Conservation (phyloP, 2,797 vertebrate species). For the Paramormyrops hopkinsi region DNA sequence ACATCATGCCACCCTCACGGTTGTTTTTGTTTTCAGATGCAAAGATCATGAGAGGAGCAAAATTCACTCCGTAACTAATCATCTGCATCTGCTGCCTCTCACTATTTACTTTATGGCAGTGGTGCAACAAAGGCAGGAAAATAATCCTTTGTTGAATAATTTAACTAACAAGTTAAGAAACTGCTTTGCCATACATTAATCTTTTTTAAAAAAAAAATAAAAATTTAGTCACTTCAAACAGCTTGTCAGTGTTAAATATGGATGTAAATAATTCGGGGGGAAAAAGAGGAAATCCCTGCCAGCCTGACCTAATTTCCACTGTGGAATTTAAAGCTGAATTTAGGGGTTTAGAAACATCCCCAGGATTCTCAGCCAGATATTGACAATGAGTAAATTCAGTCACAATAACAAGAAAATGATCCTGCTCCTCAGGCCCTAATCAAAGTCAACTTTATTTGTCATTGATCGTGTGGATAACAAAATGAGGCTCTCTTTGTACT, state of each 20-base stretch:
- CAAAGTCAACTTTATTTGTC: neutral
- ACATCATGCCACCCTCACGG: neutral
- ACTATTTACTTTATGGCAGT: neutral
- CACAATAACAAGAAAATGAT: neutral
- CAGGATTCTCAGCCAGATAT: neutral
- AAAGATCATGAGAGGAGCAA: constrained; percentile 2
- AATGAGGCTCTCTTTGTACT: neutral
- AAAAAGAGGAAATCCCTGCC: neutral
- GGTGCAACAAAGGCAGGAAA: constrained; percentile 8
- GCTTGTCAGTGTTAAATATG: neutral
- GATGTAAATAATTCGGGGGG: constrained; percentile 9
- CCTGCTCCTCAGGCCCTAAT: neutral
- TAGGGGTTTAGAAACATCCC: neutral
- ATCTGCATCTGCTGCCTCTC: neutral
- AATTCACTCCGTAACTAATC: neutral
- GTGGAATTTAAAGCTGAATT: neutral
- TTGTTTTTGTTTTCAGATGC: neutral
- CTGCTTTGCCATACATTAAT: constrained; percentile 7
- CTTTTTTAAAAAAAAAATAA: neutral
- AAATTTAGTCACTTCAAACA: neutral
- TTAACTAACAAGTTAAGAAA: constrained; percentile 1
- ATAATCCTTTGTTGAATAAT: neutral
- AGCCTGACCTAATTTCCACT: neutral
- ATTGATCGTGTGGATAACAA: neutral
- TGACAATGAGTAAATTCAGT: neutral